Conservation (phyloP, 2,113 vertebrate genomes). For the Cariama cristata region DNA sequence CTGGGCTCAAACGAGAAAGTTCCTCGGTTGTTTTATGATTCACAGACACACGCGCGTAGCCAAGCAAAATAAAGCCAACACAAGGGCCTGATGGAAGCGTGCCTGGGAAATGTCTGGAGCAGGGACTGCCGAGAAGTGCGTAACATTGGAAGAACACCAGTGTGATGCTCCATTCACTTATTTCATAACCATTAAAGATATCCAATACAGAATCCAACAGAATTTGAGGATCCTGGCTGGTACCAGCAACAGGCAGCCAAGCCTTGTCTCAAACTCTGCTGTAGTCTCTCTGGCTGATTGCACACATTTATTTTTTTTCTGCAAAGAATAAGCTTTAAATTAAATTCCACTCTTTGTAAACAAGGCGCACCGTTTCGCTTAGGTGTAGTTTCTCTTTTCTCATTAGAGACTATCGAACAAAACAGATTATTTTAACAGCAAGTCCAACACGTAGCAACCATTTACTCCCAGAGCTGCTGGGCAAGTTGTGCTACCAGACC, state of each 20-base stretch:
- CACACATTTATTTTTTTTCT: neutral
- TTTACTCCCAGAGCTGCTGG: neutral
- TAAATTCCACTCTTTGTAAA: neutral
- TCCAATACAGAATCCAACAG: slow-evolving; percentile 11
- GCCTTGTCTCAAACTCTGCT: neutral
- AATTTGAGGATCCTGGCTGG: slow-evolving; percentile 9
- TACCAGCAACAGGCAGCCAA: neutral
- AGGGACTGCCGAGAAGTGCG: neutral
- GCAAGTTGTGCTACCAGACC: neutral
- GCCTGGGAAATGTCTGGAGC: neutral
- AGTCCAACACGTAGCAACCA: neutral
- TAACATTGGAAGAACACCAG: slow-evolving; percentile 12
- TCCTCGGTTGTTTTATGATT: neutral
- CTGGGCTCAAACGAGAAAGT: neutral
- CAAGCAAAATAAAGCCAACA: neutral
- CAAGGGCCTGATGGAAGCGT: neutral
- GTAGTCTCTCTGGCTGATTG: neutral
- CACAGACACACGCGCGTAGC: neutral
- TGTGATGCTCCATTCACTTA: neutral
- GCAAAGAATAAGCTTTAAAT: neutral
- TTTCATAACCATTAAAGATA: neutral
- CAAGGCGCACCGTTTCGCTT: neutral
- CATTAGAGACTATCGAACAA: neutral
- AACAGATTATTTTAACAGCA: neutral
- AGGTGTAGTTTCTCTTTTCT: neutral